phyloP scores from a whole-genome alignment of 2,888 invertebrate genomes.

The Branchipolynoe longqiensis region DNA sequence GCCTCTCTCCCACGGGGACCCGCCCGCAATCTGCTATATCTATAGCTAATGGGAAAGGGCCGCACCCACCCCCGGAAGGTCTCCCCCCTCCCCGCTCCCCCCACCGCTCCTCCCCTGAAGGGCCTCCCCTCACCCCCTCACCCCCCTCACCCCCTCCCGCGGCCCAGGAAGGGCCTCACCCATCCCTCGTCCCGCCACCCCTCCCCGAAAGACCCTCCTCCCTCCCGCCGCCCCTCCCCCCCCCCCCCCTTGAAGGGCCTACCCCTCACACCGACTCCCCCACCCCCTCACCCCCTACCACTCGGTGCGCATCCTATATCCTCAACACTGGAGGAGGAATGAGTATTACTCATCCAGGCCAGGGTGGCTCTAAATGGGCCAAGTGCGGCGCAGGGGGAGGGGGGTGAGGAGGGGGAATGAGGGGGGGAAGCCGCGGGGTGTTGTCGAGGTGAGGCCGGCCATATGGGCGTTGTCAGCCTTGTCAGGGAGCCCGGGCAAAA shows the following conservation, averaged over 20 bases:
- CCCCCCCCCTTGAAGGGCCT: too few species aligned
- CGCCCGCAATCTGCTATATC: constrained; percentile 31
- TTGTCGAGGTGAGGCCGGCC: neutral
- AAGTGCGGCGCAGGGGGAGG: neutral
- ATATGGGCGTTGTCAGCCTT: constrained; percentile 42
- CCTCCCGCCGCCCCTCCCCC: too few species aligned
- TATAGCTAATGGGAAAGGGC: constrained; percentile 56
- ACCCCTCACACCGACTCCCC: too few species aligned
- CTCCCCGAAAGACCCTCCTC: too few species aligned
- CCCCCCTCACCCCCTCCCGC: too few species aligned
- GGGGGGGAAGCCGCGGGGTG: neutral
- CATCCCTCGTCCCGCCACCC: too few species aligned
- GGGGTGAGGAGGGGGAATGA: neutral
- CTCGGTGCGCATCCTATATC: too few species aligned
- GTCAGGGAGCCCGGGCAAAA: neutral
- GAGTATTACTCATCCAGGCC: constrained; percentile 40
- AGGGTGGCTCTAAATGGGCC: constrained; percentile 36
- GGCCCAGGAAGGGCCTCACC: too few species aligned
- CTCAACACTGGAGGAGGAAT: neutral
- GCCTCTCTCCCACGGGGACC: neutral
- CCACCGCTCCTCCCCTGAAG: too few species aligned
- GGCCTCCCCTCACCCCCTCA: too few species aligned
- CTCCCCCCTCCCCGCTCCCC: neutral
- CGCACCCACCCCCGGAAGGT: constrained; percentile 25
- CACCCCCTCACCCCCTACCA: too few species aligned